Conservation (phyloP, 2,797 vertebrate genomes). For the Cuculus canorus region DNA sequence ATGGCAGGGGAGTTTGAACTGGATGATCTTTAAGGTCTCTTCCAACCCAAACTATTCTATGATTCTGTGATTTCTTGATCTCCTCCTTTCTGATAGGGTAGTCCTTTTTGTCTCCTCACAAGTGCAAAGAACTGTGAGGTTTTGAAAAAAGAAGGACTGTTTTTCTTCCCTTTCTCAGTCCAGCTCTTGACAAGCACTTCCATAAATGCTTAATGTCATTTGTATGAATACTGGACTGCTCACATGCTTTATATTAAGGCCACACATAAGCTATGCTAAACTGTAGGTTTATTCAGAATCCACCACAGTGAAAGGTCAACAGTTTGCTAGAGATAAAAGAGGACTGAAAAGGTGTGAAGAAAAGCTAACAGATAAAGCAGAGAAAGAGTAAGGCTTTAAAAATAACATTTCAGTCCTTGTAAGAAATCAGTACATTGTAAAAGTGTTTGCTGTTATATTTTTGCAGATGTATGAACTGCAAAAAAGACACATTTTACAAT, state of each 20-base stretch:
- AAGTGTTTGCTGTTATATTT: not conserved
- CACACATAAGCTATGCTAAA: not conserved
- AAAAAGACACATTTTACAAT: slow-evolving; percentile 29
- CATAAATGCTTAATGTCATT: not conserved
- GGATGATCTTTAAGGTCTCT: too few species aligned
- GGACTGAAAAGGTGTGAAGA: not conserved
- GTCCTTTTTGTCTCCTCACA: not conserved
- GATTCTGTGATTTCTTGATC: too few species aligned
- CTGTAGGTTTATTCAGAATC: not conserved
- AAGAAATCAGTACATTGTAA: slow-evolving; percentile 4
- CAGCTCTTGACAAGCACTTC: not conserved
- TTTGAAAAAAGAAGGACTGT: not conserved
- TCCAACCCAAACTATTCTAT: too few species aligned
- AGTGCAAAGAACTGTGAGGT: not conserved
- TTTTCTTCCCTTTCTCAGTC: not conserved
- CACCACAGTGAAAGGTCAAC: not conserved
- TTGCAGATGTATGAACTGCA: not conserved
- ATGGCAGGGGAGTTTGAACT: too few species aligned
- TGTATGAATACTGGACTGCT: not conserved
- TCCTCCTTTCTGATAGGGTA: too few species aligned
- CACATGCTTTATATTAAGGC: not conserved
- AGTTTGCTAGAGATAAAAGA: not conserved
- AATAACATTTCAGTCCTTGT: not conserved
- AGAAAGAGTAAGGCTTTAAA: not conserved
- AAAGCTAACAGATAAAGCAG: not conserved